Evolutionary conservation across 2,888 invertebrate genomes (phyloP).

Genomic region (Nymphalis c-album): DNA sequence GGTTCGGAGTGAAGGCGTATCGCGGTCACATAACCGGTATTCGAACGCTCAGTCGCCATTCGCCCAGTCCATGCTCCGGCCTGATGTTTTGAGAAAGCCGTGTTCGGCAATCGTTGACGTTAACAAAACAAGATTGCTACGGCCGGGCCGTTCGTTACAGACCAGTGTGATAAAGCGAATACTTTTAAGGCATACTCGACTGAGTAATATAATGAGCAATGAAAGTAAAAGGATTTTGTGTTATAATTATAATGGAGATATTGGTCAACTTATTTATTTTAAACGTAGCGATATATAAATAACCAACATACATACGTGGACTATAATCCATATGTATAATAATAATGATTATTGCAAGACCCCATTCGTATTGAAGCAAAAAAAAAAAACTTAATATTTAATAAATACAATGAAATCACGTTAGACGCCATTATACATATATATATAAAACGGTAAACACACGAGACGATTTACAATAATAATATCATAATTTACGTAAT

Average conservation of each 20-base stretch:
- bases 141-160: slow-evolving; percentile 62
- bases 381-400: neutral
- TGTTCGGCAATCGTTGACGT: slow-evolving; percentile 70
- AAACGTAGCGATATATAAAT: slow-evolving; percentile 13
- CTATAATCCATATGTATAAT: too few relatives aligned
- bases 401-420: neutral
- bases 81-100: slow-evolving; percentile 79
- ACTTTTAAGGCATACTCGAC: slow-evolving; percentile 48
- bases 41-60: slow-evolving; percentile 70
- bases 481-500: slow-evolving; percentile 29
- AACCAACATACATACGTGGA: too few relatives aligned
- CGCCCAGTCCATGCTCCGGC: slow-evolving; percentile 60
- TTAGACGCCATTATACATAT: slow-evolving; percentile 1
- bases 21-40: slow-evolving; percentile 82
- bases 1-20: slow-evolving; percentile 66
- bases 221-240: slow-evolving; percentile 37
- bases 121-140: slow-evolving; percentile 72
- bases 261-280: slow-evolving; percentile 16
- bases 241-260: slow-evolving; percentile 26
- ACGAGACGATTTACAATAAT: slow-evolving; percentile 13
- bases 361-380: neutral
- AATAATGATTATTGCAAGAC: too few relatives aligned
- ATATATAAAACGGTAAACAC: slow-evolving; percentile 2
- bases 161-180: slow-evolving; percentile 49
- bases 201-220: slow-evolving; percentile 37